A percentile compares a stretch with the other conserved stretches of the same genome.
phyloP scores from a whole-genome alignment of 2,888 invertebrate genomes.

The Julus scanicus region DNA sequence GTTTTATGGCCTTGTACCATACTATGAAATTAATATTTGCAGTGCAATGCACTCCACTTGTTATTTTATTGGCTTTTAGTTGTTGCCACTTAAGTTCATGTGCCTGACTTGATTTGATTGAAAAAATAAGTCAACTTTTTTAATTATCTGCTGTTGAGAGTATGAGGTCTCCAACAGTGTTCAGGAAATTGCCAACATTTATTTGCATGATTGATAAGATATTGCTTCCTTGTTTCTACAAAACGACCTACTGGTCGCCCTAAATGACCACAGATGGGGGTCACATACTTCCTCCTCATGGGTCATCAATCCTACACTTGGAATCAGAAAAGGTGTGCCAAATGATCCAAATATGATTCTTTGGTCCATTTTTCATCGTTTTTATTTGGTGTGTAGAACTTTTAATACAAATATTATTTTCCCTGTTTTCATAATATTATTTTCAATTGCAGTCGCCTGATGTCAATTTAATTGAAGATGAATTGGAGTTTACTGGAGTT shows the following conservation, averaged over 20 bases:
- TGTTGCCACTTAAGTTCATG: background rate
- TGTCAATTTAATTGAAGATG: conserved; percentile 64
- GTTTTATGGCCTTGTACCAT: no score
- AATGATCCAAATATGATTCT: no score
- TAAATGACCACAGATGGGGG: no score
- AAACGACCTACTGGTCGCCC: background rate
- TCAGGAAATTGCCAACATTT: background rate
- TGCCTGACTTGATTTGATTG: background rate
- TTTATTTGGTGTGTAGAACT: no score
- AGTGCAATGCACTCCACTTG: no score
- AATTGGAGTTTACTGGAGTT: conserved; percentile 64
- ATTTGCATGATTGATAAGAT: background rate
- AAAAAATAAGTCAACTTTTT: background rate
- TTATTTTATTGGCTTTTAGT: background rate
- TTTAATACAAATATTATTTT: no score
- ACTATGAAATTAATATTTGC: no score
- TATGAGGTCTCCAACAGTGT: background rate
- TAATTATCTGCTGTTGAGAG: no score
- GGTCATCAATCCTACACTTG: no score
- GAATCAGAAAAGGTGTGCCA: background rate
- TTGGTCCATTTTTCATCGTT: no score
- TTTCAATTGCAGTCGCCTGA: conserved; percentile 63
- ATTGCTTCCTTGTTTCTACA: background rate
- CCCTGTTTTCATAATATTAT: no score
- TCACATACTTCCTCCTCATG: no score